phyloP scores from a whole-genome alignment of 1,140 invertebrate genomes.

The Metaphire vulgaris region DNA sequence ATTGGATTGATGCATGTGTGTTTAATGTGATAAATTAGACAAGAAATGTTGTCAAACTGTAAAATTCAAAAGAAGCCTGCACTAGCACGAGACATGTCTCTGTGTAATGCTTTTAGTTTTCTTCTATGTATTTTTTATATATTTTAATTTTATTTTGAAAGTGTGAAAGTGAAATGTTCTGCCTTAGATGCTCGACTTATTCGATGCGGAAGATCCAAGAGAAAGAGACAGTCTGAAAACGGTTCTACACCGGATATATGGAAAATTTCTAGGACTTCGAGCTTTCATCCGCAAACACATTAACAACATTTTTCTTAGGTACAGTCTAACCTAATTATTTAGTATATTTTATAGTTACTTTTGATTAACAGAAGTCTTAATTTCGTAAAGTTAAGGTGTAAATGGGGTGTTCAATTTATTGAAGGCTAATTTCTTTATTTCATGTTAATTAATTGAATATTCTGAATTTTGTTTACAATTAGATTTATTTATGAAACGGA shows the following conservation, averaged over 20 bases:
- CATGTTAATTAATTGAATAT: not conserved
- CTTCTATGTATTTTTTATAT: no score
- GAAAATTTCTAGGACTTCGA: constrained; percentile 52
- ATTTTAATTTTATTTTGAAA: no score
- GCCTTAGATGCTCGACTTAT: constrained; percentile 52
- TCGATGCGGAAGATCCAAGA: constrained; percentile 54
- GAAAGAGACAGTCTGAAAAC: constrained; percentile 54
- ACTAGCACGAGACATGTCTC: no score
- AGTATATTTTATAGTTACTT: not conserved
- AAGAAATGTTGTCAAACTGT: no score
- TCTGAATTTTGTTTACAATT: constrained; percentile 8
- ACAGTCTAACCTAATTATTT: not conserved
- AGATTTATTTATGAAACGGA: constrained; percentile 99
- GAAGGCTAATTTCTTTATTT: not conserved
- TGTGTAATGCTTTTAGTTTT: no score
- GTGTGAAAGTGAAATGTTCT: no score
- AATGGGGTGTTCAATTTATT: no score
- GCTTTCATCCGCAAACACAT: constrained; percentile 54
- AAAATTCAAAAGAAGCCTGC: no score
- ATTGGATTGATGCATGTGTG: no score
- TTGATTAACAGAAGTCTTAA: not conserved
- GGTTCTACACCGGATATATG: constrained; percentile 53
- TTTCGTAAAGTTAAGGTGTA: not conserved
- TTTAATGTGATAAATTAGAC: no score
- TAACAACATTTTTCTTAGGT: constrained; percentile 54